Base-by-base conservation (phyloP, 2,113 vertebrate species). In the Gambusia holbrooki region DNA sequence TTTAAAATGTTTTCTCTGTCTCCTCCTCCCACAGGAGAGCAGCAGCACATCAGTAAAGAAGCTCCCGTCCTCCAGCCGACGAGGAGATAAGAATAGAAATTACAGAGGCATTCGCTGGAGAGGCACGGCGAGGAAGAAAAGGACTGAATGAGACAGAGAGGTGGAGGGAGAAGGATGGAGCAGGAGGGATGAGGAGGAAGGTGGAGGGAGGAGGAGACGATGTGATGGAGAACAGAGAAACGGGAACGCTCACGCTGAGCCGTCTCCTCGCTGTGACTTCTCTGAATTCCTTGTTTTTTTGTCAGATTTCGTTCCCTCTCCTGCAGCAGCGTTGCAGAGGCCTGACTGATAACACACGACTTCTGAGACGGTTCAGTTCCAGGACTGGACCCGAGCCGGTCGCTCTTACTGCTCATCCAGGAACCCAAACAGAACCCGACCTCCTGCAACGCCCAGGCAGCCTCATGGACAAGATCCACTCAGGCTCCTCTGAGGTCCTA, bases 41-140 rank as follows among this genome's bases (percentile, higher is more conserved):
- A 79, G 73, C 63, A 84, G 74, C 88, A 83, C 84, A 87, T 82
- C 87, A 90, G 89, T 79, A 90, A 90, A 88, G 88, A 81, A 81
- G 83, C 87, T 89, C 88, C 90, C 86, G 87, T 90, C 74, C 90
- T 80, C 70, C 32, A 71, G 32, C 79, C 42, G 48, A 83, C 62
- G 66, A 87, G 85, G 74, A 91, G 89, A 91, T 92, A 91, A 92
- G 90, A 93, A 92, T 90, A 89, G 87, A 88, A 92, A 92, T 92
- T 89, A 90, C 84, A 88, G 88, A 83, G 76, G 83, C 89, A 84
- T 89, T 90, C 87, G 80, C 74, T 67, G 67, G 88, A 88, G 87
- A 80, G 82, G 35, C 35, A 37, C 10, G 35, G 32, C 32, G 10
- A 37, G 35, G 35, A 11, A 37, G 35, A 37, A 37, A 37, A 37